Conservation (phyloP, 2,888 invertebrate species). For the Germaria angustata region DNA sequence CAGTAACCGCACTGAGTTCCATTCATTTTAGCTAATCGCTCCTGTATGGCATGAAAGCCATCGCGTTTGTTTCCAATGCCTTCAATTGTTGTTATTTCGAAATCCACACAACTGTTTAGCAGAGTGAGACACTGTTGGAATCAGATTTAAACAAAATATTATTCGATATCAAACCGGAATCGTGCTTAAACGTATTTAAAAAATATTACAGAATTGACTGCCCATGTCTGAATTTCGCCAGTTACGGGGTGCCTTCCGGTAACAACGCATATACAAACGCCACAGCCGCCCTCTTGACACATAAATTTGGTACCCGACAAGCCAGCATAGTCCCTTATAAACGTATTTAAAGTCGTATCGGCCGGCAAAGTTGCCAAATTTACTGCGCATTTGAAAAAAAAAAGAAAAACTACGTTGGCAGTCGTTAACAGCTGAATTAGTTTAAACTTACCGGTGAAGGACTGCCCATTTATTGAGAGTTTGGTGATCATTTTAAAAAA, state of each 20-base stretch:
- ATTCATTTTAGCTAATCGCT: constrained; percentile 83
- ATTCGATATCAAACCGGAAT: background rate
- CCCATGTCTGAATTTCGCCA: constrained; percentile 80
- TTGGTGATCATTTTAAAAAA: constrained; percentile 70
- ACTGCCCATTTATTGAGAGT: constrained; percentile 73
- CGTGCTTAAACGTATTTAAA: background rate
- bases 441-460: constrained; percentile 71
- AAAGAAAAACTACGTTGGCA: background rate
- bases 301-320: constrained; percentile 84
- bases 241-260: constrained; percentile 77
- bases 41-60: constrained; percentile 87
- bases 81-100: constrained; percentile 87
- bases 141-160: background rate
- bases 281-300: constrained; percentile 87
- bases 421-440: background rate
- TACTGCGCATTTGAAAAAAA: constrained; percentile 67
- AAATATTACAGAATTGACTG: constrained; percentile 84
- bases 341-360: constrained; percentile 82
- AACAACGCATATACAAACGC: constrained; percentile 82
- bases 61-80: constrained; percentile 84
- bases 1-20: constrained; percentile 89
- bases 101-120: constrained; percentile 83
- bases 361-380: constrained; percentile 75
- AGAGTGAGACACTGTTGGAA: constrained; percentile 83
- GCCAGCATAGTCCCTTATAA: constrained; percentile 82